These are phyloP conservation scores for Takifugu ocellatus DNA, from an alignment of 2,797 vertebrate genomes.

Conservation along the genomic window DNA sequence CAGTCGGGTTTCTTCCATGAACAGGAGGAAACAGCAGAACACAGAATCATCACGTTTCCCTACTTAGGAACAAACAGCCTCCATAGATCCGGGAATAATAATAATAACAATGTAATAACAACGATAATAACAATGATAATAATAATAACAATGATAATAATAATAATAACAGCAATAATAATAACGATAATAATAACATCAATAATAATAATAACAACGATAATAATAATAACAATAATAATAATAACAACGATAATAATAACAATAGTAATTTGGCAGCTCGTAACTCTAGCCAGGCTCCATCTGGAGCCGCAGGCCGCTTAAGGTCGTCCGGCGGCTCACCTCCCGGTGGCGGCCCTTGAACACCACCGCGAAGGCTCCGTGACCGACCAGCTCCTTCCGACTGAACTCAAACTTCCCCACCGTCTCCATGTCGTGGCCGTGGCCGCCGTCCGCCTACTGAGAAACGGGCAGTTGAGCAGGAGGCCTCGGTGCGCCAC, in stretches of 20 bases:
- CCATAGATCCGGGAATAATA: too few relatives aligned
- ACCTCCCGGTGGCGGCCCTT: slow-evolving; percentile 94
- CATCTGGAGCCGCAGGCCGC: slow-evolving; percentile 40
- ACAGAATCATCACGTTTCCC: neutral
- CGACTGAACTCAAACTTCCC: slow-evolving; percentile 97
- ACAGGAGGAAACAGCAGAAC: neutral
- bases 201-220: too few relatives aligned
- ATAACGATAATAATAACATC: too few relatives aligned
- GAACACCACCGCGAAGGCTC: slow-evolving; percentile 95
- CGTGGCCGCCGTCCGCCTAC: slow-evolving; percentile 25
- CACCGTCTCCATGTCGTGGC: slow-evolving; percentile 83
- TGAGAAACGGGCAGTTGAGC: slow-evolving; percentile 27
- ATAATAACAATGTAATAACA: too few relatives aligned
- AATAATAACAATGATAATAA: too few relatives aligned
- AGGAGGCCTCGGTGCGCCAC: slow-evolving; percentile 51
- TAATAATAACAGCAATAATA: neutral
- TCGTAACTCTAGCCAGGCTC: neutral
- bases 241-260: too few relatives aligned
- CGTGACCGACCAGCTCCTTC: slow-evolving; percentile 95
- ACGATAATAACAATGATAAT: too few relatives aligned
- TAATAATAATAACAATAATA: too few relatives aligned
- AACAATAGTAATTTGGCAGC: neutral
- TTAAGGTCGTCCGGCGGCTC: slow-evolving; percentile 65
- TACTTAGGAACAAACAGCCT: neutral
- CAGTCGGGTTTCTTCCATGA: slow-evolving; percentile 86